phyloP scores from a whole-genome alignment of 1,140 invertebrate species.

The Chironomus striatipennis region DNA sequence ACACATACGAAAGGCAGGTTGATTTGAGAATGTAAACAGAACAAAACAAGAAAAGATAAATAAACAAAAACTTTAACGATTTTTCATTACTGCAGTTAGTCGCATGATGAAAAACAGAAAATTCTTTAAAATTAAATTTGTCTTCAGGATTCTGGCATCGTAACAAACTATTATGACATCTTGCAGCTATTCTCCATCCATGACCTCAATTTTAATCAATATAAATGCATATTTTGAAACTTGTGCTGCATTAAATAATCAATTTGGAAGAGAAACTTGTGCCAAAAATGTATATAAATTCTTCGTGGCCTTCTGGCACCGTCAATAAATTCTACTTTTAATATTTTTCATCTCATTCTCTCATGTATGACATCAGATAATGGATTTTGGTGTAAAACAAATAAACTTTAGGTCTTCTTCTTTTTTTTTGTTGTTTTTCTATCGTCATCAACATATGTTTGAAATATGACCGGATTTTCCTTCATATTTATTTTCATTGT shows the following conservation, averaged over 20 bases:
- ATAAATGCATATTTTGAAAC: not conserved
- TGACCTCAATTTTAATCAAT: not conserved
- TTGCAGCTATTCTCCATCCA: not conserved
- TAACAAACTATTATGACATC: not conserved
- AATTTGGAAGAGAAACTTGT: not conserved
- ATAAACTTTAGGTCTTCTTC: too few species aligned
- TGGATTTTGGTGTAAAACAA: not conserved
- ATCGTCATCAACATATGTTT: not conserved
- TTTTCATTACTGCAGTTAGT: not conserved
- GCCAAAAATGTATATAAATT: not conserved
- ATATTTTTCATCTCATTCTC: not conserved
- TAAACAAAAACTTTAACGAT: not conserved
- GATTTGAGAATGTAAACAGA: too few species aligned
- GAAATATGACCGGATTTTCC: not conserved
- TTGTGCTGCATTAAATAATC: not conserved
- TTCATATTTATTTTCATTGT: not conserved
- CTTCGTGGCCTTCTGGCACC: not conserved
- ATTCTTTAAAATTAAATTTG: not conserved
- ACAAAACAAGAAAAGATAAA: not conserved
- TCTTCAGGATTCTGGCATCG: not conserved
- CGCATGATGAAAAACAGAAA: slow-evolving; percentile 7
- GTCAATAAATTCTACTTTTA: slow-evolving; percentile 1
- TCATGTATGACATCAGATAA: slow-evolving; percentile 13
- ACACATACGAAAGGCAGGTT: too few species aligned
- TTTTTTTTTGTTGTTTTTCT: too few species aligned